A percentile compares a stretch with the other conserved stretches of the same genome.
These are phyloP conservation scores for Cosmia trapezina DNA, from an alignment of 2,888 invertebrate genomes.

Conservation along the genomic window DNA sequence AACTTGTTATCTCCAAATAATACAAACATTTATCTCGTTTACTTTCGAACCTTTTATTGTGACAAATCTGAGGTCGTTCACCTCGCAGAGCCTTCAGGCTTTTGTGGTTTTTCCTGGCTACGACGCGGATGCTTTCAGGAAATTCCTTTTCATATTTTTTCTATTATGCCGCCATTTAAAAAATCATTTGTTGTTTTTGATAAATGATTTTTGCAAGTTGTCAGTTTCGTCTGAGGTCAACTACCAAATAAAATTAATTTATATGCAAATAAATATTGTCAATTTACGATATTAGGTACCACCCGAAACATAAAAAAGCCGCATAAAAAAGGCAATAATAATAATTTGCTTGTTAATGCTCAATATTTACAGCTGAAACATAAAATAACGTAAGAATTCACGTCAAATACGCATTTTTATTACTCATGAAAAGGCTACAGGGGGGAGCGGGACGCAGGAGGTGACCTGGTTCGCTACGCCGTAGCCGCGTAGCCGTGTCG, in stretches of 20 bases:
- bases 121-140: conserved; percentile 24
- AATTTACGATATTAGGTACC: conserved; percentile 10
- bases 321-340: conserved; percentile 43
- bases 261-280: conserved; percentile 14
- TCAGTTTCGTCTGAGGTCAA: neutral
- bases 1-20: conserved; percentile 40
- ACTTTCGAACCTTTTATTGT: conserved; percentile 42
- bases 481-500: conserved; percentile 70
- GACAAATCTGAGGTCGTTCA: conserved; percentile 50
- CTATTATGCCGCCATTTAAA: conserved; percentile 2
- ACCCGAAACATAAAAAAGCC: conserved; percentile 18
- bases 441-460: conserved; percentile 67
- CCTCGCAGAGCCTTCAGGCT: conserved; percentile 35
- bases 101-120: conserved; percentile 39
- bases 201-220: neutral
- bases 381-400: conserved; percentile 58
- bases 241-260: conserved; percentile 12
- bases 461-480: conserved; percentile 81
- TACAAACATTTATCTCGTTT: conserved; percentile 48
- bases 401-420: conserved; percentile 61
- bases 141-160: conserved; percentile 15
- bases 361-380: conserved; percentile 49
- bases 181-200: neutral
- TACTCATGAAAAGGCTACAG: conserved; percentile 55
- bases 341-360: conserved; percentile 52